Percentiles rank a stretch among this genome's conserved stretches.
Evolutionary conservation across 2,888 invertebrate species (phyloP).

Genomic region (Andrena fulva): DNA sequence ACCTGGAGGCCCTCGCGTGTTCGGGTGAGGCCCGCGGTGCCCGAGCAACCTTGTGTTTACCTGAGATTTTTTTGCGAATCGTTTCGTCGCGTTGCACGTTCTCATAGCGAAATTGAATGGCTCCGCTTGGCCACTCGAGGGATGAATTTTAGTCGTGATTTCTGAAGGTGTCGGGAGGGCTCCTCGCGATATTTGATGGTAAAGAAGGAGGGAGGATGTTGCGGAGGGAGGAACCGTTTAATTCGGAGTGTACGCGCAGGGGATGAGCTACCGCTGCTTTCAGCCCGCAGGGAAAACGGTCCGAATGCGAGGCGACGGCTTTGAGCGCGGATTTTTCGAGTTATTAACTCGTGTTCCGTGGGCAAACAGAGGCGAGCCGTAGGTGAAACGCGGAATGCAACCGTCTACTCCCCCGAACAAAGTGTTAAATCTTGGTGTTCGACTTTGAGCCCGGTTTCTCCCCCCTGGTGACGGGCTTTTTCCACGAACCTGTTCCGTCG

Average conservation of each 20-base stretch:
- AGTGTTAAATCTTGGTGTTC: constrained; percentile 49
- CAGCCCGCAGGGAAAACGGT: constrained; percentile 18
- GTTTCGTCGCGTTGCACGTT: no score
- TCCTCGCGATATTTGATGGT: no score
- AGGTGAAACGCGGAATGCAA: constrained; percentile 46
- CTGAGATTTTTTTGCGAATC: no score
- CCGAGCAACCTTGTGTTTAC: no score
- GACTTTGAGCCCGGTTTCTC: constrained; percentile 27
- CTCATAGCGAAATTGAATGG: no score
- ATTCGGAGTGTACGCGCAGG: neutral
- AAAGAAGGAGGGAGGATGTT: no score
- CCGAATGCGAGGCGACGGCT: constrained; percentile 27
- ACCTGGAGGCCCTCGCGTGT: neutral
- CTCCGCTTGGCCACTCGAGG: no score
- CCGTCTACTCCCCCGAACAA: constrained; percentile 25
- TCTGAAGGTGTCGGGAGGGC: no score
- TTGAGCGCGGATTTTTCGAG: constrained; percentile 48
- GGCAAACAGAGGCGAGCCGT: constrained; percentile 53
- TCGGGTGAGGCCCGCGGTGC: no score
- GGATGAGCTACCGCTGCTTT: constrained; percentile 26
- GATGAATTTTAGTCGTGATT: no score
- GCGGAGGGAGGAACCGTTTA: neutral
- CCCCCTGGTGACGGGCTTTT: constrained; percentile 20
- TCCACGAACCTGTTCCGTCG: constrained; percentile 24
- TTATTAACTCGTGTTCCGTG: constrained; percentile 53